Evolutionary conservation across 2,797 vertebrate species (phyloP).

Genomic region (Sus cebifrons): DNA sequence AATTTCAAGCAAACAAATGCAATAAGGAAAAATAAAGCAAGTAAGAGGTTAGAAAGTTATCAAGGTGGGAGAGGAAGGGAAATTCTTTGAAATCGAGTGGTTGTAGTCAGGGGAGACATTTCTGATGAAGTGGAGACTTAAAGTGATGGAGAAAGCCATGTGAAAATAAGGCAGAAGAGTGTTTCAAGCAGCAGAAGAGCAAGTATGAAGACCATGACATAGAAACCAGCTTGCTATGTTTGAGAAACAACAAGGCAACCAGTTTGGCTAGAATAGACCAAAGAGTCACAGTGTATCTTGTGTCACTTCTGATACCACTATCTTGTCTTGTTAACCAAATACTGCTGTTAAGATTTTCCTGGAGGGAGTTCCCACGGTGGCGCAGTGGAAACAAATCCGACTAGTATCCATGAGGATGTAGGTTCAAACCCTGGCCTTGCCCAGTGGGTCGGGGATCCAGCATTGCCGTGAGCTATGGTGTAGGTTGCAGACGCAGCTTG

Average conservation of each 20-base stretch:
- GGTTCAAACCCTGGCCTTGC: too few species aligned
- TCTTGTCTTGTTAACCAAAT: background rate
- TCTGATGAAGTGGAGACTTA: background rate
- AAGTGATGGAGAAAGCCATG: background rate
- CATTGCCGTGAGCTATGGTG: too few species aligned
- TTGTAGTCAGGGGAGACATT: background rate
- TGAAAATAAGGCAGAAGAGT: background rate
- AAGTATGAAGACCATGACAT: background rate
- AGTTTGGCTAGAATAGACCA: background rate
- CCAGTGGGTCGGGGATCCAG: too few species aligned
- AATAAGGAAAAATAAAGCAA: constrained; percentile 9
- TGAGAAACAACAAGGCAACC: background rate
- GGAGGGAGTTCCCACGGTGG: too few species aligned
- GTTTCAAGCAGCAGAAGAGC: background rate
- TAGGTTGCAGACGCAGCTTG: too few species aligned
- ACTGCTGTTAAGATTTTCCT: background rate
- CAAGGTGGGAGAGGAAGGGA: background rate
- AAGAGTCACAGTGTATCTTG: background rate
- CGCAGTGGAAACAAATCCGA: too few species aligned
- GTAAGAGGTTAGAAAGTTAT: background rate
- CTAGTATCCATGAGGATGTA: too few species aligned
- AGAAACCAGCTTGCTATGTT: background rate
- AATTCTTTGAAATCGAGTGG: background rate
- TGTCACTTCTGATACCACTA: background rate
- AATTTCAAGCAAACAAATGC: constrained; percentile 59